Conservation (phyloP, 2,113 vertebrate genomes). For the Oreocharis arfaki region DNA sequence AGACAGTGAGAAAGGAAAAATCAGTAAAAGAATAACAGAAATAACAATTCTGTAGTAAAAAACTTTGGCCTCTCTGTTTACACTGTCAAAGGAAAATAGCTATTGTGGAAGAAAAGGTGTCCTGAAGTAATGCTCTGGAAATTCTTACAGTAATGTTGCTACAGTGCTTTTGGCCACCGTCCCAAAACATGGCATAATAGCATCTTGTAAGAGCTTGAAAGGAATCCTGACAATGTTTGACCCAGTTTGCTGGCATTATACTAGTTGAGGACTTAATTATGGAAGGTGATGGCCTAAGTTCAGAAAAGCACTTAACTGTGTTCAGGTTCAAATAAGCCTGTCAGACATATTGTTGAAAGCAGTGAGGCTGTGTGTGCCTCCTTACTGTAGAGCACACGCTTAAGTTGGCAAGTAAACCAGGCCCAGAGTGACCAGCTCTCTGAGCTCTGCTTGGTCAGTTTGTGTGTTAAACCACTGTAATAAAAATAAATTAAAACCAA, state of each 20-base stretch:
- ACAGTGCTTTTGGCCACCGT: not conserved
- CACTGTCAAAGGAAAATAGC: not conserved
- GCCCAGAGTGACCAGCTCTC: constrained; percentile 34
- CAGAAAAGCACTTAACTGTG: constrained; percentile 4
- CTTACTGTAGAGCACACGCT: not conserved
- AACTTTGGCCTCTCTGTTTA: constrained; percentile 21
- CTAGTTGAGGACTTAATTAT: not conserved
- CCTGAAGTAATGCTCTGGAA: not conserved
- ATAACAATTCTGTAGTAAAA: not conserved
- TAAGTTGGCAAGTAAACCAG: not conserved
- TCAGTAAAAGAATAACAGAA: not conserved
- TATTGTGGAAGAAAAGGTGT: not conserved
- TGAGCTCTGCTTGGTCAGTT: not conserved
- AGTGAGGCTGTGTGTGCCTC: not conserved
- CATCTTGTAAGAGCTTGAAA: not conserved
- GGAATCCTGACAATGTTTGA: not conserved
- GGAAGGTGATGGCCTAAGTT: not conserved
- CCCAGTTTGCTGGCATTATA: not conserved
- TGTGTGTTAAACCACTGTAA: not conserved
- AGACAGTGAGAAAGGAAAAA: not conserved
- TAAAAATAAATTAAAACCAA: constrained; percentile 2
- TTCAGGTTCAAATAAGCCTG: not conserved
- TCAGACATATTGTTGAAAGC: not conserved
- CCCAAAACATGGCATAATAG: not conserved
- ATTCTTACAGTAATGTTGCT: not conserved